Evolutionary conservation across 2,797 vertebrate genomes (phyloP), one percentile per base, ranked within the genome.

Genomic region (Betta splendens): DNA sequence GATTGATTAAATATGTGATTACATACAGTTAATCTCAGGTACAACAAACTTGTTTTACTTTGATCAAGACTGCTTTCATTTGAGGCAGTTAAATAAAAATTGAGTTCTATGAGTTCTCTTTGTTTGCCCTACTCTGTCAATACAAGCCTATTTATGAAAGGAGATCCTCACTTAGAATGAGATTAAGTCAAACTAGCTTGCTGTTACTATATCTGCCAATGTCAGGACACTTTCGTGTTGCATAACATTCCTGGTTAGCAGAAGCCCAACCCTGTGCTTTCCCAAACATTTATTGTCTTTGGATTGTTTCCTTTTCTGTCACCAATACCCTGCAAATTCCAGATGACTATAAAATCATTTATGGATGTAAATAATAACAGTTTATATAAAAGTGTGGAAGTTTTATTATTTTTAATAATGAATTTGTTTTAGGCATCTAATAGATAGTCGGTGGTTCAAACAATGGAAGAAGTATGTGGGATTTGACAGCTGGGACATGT

Each of bases 381-480:
- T 21, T 56, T 15, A 51, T 2, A 29, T 9, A 1, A 13, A 35
- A 48, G 0, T 0, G 11, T 18, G 13, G 9, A 10, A 39, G 9
- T 57, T 43, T 70, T 10, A 56, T 46, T 33, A 62, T 23, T 46
- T n/a, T 52, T 42, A 32, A 7, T 17, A 49, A 40, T 3, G 4
- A 5, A 16, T 74, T 43, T 72, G 37, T 76, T 67, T 49, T 79
- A 99, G 98, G 98, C 99, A 94, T 90, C 89, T 99, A 46, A 94
- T 99, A 80, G 96, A 97, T 87, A 97, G 93, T 55, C 91, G 95
- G 32, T 99, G 98, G 98, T 99, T 98, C 87, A 97, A 96, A 70
- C 96, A 97, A 59, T 99, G 98, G 98, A 99, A 98, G 89, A 98
- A 98, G 60, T 98, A 97, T 70, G 97, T 99, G 77, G 95, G 96